Conservation (phyloP, 2,888 invertebrate species). For the Linnaemya tessellans region DNA sequence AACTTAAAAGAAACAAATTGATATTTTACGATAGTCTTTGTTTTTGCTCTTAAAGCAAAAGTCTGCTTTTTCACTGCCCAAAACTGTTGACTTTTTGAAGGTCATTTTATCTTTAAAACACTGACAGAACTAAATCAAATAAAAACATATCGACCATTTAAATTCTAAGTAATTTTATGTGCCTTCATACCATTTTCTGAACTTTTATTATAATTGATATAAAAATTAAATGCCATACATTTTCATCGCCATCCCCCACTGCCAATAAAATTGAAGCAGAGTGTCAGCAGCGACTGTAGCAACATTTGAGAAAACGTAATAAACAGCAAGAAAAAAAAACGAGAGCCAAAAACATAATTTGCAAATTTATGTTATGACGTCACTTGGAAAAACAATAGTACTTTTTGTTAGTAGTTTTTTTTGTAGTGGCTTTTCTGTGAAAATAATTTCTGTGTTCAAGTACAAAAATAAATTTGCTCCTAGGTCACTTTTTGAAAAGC, state of each 20-base stretch:
- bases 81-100: slow-evolving; percentile 22
- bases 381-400: slow-evolving; percentile 45
- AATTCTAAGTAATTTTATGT: slow-evolving; percentile 20
- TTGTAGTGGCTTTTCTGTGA: not conserved
- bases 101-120: slow-evolving; percentile 32
- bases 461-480: not conserved
- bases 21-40: not conserved
- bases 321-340: slow-evolving; percentile 13
- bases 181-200: not conserved
- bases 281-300: slow-evolving; percentile 1
- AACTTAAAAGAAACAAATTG: too few relatives aligned
- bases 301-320: not conserved
- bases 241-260: slow-evolving; percentile 19
- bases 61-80: not conserved
- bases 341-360: slow-evolving; percentile 11
- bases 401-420: slow-evolving; percentile 1
- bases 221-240: slow-evolving; percentile 32
- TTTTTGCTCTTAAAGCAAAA: not conserved
- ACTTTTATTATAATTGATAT: slow-evolving; percentile 19
- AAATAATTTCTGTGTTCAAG: not conserved
- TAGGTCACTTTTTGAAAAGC: not conserved
- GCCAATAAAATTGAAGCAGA: slow-evolving; percentile 3
- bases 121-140: slow-evolving; percentile 18
- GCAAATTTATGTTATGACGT: slow-evolving; percentile 58
- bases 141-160: slow-evolving; percentile 2